Evolutionary conservation across 2,113 vertebrate genomes (phyloP).

Genomic region (Excalfactoria chinensis): DNA sequence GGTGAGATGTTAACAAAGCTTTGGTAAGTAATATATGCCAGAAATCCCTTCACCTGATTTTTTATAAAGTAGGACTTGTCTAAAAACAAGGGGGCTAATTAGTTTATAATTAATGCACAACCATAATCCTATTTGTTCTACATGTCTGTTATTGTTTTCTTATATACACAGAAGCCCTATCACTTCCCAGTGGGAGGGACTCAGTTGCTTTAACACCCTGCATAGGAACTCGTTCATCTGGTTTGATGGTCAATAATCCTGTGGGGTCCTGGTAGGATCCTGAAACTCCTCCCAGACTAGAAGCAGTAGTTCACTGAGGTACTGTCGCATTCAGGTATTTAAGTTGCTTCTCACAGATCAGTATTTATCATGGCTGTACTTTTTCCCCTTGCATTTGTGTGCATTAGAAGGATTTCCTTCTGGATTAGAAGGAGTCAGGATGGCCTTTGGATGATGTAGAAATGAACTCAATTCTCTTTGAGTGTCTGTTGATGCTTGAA

Average conservation of each 20-base stretch:
- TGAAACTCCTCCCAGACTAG: not conserved
- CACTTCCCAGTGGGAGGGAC: not conserved
- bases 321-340: not conserved
- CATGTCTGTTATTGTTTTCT: not conserved
- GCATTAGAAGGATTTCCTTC: not conserved
- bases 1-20: constrained; percentile 15
- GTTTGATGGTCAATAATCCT: not conserved
- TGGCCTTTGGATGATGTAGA: not conserved
- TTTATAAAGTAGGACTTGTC: not conserved
- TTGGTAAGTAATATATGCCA: constrained; percentile 23
- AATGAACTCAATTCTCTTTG: not conserved
- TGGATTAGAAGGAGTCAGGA: not conserved
- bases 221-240: not conserved
- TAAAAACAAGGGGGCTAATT: constrained; percentile 21
- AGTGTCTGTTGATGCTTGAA: not conserved
- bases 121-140: constrained; percentile 22
- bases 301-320: not conserved
- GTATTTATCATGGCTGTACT: not conserved
- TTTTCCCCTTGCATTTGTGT: not conserved
- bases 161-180: not conserved
- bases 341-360: not conserved
- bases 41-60: constrained; percentile 42
- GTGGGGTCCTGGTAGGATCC: not conserved
- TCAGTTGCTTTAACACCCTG: not conserved
- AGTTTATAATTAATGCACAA: constrained; percentile 29